phyloP scores from a whole-genome alignment of 2,888 invertebrate species.

The Ephialtes manifestator region DNA sequence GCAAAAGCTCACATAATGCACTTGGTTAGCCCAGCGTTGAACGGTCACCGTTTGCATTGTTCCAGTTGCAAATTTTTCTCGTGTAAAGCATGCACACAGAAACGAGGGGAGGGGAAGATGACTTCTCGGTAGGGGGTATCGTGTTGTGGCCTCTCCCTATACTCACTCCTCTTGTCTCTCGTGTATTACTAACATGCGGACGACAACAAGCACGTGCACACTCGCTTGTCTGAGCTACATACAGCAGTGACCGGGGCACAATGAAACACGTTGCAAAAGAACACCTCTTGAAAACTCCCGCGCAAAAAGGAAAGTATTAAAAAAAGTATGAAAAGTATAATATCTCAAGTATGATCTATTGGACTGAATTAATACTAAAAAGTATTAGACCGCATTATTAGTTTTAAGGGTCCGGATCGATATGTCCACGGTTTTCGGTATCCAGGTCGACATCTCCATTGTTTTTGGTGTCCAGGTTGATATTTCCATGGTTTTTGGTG shows the following conservation, averaged over 20 bases:
- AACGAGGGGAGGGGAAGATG: slow-evolving; percentile 62
- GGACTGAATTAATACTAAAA: no score
- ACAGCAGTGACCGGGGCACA: background rate
- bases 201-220: slow-evolving; percentile 64
- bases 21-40: slow-evolving; percentile 47
- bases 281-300: no score
- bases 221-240: slow-evolving; percentile 45
- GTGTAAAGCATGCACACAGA: slow-evolving; percentile 76
- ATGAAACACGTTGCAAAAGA: background rate
- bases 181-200: slow-evolving; percentile 65
- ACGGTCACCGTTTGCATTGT: slow-evolving; percentile 79
- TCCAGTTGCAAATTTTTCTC: slow-evolving; percentile 84
- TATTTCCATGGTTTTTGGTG: no score
- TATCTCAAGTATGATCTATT: no score
- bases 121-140: slow-evolving; percentile 80
- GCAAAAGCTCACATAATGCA: slow-evolving; percentile 39
- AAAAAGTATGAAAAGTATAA: no score
- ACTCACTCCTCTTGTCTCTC: slow-evolving; percentile 62
- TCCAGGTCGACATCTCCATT: no score
- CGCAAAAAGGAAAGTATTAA: no score
- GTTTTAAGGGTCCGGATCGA: no score
- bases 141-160: slow-evolving; percentile 49
- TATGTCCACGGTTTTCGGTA: no score
- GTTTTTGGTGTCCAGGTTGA: no score
- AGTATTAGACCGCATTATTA: no score